Conservation (phyloP, 2,888 invertebrate genomes). For the Crossocerus cetratus region DNA sequence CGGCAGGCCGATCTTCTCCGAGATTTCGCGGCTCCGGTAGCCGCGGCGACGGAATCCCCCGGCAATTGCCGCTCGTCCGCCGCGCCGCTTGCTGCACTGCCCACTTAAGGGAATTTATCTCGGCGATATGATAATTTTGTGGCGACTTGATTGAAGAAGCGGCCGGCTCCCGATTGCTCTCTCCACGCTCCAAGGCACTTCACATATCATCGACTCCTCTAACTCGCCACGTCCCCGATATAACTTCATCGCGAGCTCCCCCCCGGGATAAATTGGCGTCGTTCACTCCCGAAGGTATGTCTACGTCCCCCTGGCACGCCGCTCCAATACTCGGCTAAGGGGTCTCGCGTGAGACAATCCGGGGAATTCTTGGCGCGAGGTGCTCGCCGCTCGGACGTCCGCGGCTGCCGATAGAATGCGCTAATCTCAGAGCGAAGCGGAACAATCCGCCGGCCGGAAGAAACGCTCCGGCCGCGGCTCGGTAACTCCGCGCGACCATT, state of each 20-base stretch:
- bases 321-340: too few species aligned
- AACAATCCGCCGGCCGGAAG: slow-evolving; percentile 50
- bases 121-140: slow-evolving; percentile 11
- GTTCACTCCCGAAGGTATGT: too few species aligned
- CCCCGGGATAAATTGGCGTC: background rate
- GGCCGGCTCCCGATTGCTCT: background rate
- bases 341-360: too few species aligned
- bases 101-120: background rate
- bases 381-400: slow-evolving; percentile 30
- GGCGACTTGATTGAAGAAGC: background rate
- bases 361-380: too few species aligned
- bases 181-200: slow-evolving; percentile 1
- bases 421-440: slow-evolving; percentile 52
- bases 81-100: background rate
- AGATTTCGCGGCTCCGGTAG: slow-evolving; percentile 3
- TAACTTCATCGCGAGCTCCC: background rate
- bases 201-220: slow-evolving; percentile 1
- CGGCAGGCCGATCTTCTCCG: slow-evolving; percentile 1
- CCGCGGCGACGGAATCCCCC: background rate
- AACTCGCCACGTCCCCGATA: background rate
- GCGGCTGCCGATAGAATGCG: slow-evolving; percentile 48
- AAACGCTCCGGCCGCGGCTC: slow-evolving; percentile 52
- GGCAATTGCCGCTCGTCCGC: background rate
- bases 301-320: too few species aligned
- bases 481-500: slow-evolving; percentile 54